Evolutionary conservation across 2,797 vertebrate species (phyloP).

Genomic region (Orientallactaga sibirica): DNA sequence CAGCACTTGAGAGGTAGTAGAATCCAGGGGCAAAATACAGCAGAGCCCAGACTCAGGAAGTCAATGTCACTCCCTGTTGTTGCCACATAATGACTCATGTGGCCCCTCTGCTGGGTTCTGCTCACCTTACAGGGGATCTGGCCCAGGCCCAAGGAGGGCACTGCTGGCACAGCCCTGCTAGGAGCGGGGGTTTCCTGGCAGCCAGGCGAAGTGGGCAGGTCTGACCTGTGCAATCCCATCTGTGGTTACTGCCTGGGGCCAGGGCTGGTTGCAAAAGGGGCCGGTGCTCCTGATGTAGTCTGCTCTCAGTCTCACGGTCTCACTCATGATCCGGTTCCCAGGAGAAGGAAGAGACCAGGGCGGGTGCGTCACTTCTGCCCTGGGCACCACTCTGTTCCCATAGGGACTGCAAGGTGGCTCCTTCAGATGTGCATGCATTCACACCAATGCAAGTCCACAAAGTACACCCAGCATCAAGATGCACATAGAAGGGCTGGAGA

Average conservation of each 20-base stretch:
- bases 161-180: conserved; percentile 53
- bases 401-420: conserved; percentile 12
- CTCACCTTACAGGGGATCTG: conserved; percentile 55
- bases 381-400: conserved; percentile 62
- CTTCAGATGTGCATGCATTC: not conserved
- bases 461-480: not conserved
- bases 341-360: conserved; percentile 67
- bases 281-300: conserved; percentile 73
- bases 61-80: conserved; percentile 56
- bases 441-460: not conserved
- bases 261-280: conserved; percentile 83
- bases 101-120: conserved; percentile 23
- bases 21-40: not conserved
- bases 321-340: conserved; percentile 79
- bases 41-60: conserved; percentile 43
- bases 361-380: conserved; percentile 76
- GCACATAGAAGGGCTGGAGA: not conserved
- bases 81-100: conserved; percentile 72
- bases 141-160: conserved; percentile 67
- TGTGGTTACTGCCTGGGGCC: conserved; percentile 76
- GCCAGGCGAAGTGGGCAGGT: conserved; percentile 74
- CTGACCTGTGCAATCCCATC: conserved; percentile 79
- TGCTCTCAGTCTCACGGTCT: conserved; percentile 72
- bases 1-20: too few relatives aligned
- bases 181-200: conserved; percentile 78